Conservation (phyloP, 1,140 invertebrate genomes). For the Eurosta solidaginis region DNA sequence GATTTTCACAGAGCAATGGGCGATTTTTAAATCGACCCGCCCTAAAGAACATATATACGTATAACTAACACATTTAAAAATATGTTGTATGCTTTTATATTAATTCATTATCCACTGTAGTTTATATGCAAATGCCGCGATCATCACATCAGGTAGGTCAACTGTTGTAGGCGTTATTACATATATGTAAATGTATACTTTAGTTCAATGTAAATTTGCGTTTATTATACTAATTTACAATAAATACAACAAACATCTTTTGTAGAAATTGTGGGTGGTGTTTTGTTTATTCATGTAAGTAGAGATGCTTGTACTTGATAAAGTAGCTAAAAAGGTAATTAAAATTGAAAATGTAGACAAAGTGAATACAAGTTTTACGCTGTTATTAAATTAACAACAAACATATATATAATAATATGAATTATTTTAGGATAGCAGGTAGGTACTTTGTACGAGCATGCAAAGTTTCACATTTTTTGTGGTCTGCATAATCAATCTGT, state of each 20-base stretch:
- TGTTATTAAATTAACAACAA: background rate
- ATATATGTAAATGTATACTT: background rate
- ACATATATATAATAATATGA: slow-evolving; percentile 10
- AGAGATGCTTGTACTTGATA: slow-evolving; percentile 18
- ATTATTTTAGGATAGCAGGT: too few relatives aligned
- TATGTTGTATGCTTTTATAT: too few relatives aligned
- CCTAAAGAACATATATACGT: background rate
- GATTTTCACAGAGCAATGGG: too few relatives aligned
- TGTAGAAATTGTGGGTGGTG: background rate
- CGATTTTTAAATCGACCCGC: too few relatives aligned
- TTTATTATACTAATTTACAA: background rate
- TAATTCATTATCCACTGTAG: too few relatives aligned
- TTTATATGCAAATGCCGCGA: slow-evolving; percentile 22
- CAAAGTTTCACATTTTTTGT: too few relatives aligned
- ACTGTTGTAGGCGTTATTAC: slow-evolving; percentile 11
- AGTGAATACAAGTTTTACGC: background rate
- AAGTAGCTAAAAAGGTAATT: background rate
- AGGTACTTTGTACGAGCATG: too few relatives aligned
- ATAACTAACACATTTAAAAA: background rate
- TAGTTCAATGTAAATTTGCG: background rate
- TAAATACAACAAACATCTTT: background rate
- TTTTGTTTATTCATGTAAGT: background rate
- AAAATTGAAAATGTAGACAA: background rate
- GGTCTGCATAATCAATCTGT: too few relatives aligned
- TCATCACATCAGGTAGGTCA: slow-evolving; percentile 6